Evolutionary conservation across 2,888 invertebrate species (phyloP), one percentile per base, ranked within the genome.

Genomic region (Dryomyza anilis): DNA sequence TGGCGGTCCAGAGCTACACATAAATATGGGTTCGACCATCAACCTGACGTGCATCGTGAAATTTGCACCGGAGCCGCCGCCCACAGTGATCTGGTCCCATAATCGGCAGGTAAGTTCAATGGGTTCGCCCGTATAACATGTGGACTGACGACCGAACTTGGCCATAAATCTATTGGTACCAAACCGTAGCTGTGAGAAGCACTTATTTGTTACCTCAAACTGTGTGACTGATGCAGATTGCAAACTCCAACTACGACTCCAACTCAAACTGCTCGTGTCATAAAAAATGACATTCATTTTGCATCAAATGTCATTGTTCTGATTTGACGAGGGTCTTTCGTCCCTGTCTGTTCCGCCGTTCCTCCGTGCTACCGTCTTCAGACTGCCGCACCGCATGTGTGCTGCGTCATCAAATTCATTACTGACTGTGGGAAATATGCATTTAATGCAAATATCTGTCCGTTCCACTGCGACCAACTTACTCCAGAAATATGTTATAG

Each of bases 21-120:
- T 94, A 83, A 92, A 94, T 84, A 90, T 90, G 75, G 94, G 93
- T 46, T 93, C 93, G 72, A 94, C 94, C 67, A 94, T 94, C 84
- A 94, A 94, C 85, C 84, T 94, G 76, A 94, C 94, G 50, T 94
- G 94, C 83, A 88, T 92, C 77, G 92, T 94, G 64, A 88, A 89
- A 77, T 92, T 90, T 78, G 91, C 93, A 23, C 93, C 93, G 57
- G 93, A 94, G 79, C 93, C 94, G 53, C 93, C 94, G 16, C 92
- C 89, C 65, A 87, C 90, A 67, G 92, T 94, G 82, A 87, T 89
- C 72, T 94, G 94, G 94, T 91, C 91, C 72, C 94, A 94, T 83
- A 91, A 94, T 84, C 83, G 85, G 67, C 84, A 86, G 83, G 88
- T 88, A 77, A 84, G 80, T 68, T 39, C 8, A 10, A 23, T 10